Evolutionary conservation across 2,888 invertebrate genomes (phyloP).

Genomic region (Stenolophus ochropezus): DNA sequence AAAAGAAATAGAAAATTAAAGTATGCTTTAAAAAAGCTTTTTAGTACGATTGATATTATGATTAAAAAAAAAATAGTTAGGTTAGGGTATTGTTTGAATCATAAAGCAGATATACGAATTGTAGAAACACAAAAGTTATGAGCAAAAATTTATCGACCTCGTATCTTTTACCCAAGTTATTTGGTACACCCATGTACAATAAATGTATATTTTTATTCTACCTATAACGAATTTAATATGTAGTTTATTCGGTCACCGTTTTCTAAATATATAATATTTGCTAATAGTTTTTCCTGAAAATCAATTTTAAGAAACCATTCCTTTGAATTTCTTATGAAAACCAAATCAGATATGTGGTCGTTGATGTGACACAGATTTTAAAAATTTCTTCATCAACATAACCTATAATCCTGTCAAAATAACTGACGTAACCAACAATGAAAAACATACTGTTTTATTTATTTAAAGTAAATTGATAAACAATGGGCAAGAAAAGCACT

Average conservation of each 20-base stretch:
- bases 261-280: background rate
- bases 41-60: too few species aligned
- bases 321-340: background rate
- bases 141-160: too few species aligned
- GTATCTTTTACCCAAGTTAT: too few species aligned
- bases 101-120: background rate
- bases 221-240: background rate
- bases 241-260: background rate
- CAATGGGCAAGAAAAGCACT: background rate
- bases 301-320: background rate
- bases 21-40: too few species aligned
- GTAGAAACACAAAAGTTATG: background rate
- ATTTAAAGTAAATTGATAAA: conserved; percentile 2
- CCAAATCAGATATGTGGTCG: background rate
- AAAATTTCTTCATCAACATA: too few species aligned
- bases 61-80: too few species aligned
- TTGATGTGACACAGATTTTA: too few species aligned
- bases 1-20: too few species aligned
- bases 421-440: too few species aligned
- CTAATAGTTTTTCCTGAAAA: background rate
- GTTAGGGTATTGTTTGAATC: too few species aligned
- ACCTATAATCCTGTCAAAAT: background rate
- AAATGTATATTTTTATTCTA: background rate
- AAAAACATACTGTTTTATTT: too few species aligned
- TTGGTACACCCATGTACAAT: too few species aligned